These are phyloP conservation scores for Stenodera caucasica DNA, from an alignment of 2,888 invertebrate species.

Conservation along the genomic window DNA sequence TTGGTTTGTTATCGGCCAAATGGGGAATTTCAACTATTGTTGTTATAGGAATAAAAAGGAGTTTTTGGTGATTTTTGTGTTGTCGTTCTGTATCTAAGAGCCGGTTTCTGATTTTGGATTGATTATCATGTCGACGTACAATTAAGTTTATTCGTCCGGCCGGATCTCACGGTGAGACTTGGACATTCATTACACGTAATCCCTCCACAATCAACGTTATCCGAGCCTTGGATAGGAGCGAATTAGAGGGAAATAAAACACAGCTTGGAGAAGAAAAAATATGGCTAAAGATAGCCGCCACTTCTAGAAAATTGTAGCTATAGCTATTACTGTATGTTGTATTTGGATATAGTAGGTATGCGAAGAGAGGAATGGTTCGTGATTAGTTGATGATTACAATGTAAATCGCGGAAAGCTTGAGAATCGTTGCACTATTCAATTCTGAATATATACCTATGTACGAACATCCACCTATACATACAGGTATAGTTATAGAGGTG, in stretches of 20 bases:
- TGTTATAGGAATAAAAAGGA: too few species aligned
- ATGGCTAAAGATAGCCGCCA: background rate
- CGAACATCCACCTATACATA: too few species aligned
- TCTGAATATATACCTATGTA: background rate
- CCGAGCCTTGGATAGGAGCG: background rate
- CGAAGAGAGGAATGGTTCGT: slow-evolving; percentile 25
- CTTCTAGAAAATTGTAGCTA: background rate
- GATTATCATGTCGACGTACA: slow-evolving; percentile 28
- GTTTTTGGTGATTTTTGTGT: too few species aligned
- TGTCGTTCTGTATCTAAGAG: too few species aligned
- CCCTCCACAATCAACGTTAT: background rate
- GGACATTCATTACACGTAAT: slow-evolving; percentile 28
- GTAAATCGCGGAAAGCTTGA: slow-evolving; percentile 34
- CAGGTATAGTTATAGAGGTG: background rate
- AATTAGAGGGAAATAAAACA: slow-evolving; percentile 14
- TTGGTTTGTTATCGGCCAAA: background rate
- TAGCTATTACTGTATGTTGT: too few species aligned
- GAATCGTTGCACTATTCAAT: slow-evolving; percentile 20
- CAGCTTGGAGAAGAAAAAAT: slow-evolving; percentile 11
- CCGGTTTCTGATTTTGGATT: slow-evolving; percentile 15
- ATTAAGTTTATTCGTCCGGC: slow-evolving; percentile 25
- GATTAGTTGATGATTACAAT: slow-evolving; percentile 45
- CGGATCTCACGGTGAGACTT: slow-evolving; percentile 28
- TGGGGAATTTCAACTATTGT: background rate
- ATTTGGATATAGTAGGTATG: background rate